Evolutionary conservation across 2,113 vertebrate species (phyloP).

Genomic region (Anhinga rufa): DNA sequence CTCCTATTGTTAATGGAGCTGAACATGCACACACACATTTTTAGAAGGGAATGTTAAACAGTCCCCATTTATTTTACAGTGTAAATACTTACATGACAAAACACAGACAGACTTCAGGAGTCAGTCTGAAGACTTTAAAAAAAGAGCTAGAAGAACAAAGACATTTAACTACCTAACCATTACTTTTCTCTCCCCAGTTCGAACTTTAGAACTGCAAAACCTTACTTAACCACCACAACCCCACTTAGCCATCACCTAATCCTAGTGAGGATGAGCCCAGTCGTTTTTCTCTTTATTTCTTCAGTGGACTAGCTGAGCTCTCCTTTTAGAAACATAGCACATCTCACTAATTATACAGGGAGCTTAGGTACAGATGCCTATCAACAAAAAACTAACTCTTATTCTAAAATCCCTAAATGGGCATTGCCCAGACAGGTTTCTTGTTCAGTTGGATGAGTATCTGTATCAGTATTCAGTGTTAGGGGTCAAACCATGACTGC

Average conservation of each 20-base stretch:
- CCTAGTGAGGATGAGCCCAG: not conserved
- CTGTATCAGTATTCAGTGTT: not conserved
- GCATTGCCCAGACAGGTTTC: not conserved
- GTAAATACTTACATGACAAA: constrained; percentile 52
- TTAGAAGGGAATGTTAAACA: constrained; percentile 58
- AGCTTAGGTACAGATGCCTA: not conserved
- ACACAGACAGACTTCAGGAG: constrained; percentile 27
- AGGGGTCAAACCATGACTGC: not conserved
- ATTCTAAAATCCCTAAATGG: not conserved
- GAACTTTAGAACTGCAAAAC: not conserved
- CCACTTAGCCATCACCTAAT: not conserved
- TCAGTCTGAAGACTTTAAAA: not conserved
- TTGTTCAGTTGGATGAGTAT: not conserved
- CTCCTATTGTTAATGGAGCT: constrained; percentile 9
- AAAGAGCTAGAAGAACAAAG: not conserved
- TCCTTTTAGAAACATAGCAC: not conserved
- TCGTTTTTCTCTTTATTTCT: not conserved
- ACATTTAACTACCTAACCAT: not conserved
- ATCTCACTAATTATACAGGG: not conserved
- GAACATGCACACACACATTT: constrained; percentile 29
- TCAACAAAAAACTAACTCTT: not conserved
- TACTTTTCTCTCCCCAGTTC: not conserved
- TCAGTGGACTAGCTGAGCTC: not conserved
- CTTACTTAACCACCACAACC: not conserved
- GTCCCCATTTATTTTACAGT: constrained; percentile 49